A percentile compares a stretch with the other conserved stretches of the same genome.
These are phyloP conservation scores for Drosophila ochracea DNA, from an alignment of 2,888 invertebrate species.

Conservation along the genomic window DNA sequence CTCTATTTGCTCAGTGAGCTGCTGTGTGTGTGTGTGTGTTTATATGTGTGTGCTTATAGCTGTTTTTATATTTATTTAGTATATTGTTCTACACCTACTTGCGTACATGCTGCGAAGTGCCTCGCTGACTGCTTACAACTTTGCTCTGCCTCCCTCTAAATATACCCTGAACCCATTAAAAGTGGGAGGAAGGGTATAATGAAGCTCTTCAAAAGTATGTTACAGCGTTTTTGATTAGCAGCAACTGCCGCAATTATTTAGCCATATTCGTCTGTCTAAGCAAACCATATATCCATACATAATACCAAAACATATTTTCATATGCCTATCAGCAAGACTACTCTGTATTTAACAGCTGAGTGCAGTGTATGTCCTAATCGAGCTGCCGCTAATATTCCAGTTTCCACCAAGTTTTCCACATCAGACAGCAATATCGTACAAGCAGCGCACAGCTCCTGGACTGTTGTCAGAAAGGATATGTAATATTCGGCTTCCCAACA, in stretches of 20 bases:
- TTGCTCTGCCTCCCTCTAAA: neutral
- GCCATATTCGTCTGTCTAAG: neutral
- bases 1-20: constrained; percentile 36
- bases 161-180: neutral
- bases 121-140: neutral
- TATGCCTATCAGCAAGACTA: neutral
- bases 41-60: constrained; percentile 16
- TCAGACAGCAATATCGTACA: neutral
- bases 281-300: neutral
- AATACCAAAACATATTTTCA: neutral
- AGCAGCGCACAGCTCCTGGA: neutral
- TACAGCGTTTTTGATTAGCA: neutral
- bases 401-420: neutral
- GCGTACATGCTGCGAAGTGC: constrained; percentile 20
- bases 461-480: neutral
- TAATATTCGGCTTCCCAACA: neutral
- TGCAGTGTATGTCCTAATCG: neutral
- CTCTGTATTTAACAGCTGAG: neutral
- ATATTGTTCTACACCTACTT: constrained; percentile 47
- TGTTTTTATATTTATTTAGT: constrained; percentile 65
- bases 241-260: fast-evolving
- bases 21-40: neutral
- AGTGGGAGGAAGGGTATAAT: neutral
- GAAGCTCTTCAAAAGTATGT: neutral
- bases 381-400: neutral